Conservation (phyloP, 2,888 invertebrate species). For the Formica aserva region DNA sequence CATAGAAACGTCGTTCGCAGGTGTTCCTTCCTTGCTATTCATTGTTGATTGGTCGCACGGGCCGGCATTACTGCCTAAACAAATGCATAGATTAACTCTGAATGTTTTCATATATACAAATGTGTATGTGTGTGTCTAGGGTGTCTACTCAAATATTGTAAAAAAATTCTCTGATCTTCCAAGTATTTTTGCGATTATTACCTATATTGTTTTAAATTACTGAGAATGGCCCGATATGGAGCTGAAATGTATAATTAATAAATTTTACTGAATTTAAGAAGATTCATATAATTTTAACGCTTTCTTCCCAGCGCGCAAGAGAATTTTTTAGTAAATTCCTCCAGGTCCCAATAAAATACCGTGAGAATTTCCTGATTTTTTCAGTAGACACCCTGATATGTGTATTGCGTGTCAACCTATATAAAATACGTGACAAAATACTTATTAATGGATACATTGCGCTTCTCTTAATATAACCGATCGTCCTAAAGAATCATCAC, state of each 20-base stretch:
- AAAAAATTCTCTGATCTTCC: background rate
- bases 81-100: slow-evolving; percentile 70
- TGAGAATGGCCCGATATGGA: no score
- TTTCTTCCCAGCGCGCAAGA: no score
- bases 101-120: slow-evolving; percentile 49
- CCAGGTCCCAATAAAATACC: no score
- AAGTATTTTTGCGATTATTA: no score
- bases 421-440: background rate
- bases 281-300: no score
- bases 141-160: background rate
- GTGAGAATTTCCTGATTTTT: no score
- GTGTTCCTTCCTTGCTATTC: slow-evolving; percentile 82
- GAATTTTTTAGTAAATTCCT: no score
- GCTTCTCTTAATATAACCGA: slow-evolving; percentile 56
- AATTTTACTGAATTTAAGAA: no score
- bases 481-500: slow-evolving; percentile 69
- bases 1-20: slow-evolving; percentile 81
- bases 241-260: no score
- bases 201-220: no score
- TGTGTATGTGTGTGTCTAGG: background rate
- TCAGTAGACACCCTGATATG: no score
- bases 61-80: slow-evolving; percentile 82
- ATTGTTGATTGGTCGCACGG: slow-evolving; percentile 83
- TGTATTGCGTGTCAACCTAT: slow-evolving; percentile 5
- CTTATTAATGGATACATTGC: background rate